Conservation (phyloP, 2,888 invertebrate genomes). For the Pardosa pseudoannulata region DNA sequence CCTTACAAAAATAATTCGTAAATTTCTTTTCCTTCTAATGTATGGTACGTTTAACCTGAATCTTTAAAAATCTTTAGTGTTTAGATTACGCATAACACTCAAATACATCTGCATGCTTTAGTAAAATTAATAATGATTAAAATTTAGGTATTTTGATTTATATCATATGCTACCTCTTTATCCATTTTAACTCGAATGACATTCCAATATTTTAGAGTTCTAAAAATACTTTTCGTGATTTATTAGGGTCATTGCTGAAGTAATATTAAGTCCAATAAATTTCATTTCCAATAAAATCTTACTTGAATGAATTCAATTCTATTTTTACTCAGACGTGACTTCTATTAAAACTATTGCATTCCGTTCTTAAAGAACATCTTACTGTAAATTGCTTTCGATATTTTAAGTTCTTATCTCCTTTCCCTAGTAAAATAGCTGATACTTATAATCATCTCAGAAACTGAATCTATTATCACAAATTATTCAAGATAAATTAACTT, state of each 20-base stretch:
- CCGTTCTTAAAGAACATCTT: not conserved
- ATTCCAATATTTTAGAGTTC: not conserved
- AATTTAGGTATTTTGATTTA: no score
- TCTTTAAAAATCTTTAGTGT: no score
- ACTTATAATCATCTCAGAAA: not conserved
- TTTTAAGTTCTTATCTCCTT: not conserved
- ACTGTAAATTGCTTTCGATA: slow-evolving; percentile 2
- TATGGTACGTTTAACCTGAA: no score
- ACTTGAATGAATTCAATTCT: not conserved
- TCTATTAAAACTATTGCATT: not conserved
- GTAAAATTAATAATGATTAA: no score
- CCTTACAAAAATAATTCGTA: no score
- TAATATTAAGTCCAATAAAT: slow-evolving; percentile 9
- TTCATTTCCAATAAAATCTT: slow-evolving; percentile 9
- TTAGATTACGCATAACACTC: no score
- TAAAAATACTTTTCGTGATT: slow-evolving; percentile 2
- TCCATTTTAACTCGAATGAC: not conserved
- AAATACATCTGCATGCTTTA: no score
- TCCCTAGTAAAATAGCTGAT: not conserved
- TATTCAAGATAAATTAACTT: no score
- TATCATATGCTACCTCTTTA: no score
- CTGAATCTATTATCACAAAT: not conserved
- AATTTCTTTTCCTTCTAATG: no score
- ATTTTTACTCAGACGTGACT: not conserved
- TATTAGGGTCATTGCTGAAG: not conserved